These are phyloP conservation scores for Ruditapes philippinarum DNA, from an alignment of 1,140 invertebrate species.

Conservation along the genomic window DNA sequence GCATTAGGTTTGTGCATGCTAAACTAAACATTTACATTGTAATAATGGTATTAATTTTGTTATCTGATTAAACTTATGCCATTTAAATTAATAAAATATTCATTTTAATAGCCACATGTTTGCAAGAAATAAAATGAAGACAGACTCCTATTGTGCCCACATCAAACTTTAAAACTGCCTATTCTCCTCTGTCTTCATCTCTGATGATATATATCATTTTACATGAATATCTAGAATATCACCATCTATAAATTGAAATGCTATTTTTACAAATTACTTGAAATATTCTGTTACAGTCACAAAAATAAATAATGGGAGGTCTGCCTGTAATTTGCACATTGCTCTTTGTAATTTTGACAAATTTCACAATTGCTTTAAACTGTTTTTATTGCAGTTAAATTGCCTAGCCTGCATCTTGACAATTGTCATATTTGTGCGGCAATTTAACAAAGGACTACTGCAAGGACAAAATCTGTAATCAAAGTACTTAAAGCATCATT, in stretches of 20 bases:
- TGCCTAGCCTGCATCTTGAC: neutral
- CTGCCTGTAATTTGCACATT: neutral
- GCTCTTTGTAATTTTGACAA: constrained; percentile 24
- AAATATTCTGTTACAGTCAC: neutral
- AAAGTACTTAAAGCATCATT: neutral
- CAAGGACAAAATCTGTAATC: neutral
- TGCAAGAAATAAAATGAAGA: too few relatives aligned
- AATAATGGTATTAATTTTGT: too few relatives aligned
- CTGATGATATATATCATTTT: too few relatives aligned
- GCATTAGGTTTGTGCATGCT: too few relatives aligned
- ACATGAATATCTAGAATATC: neutral
- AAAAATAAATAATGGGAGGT: neutral
- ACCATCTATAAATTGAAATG: neutral
- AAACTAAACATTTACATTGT: too few relatives aligned
- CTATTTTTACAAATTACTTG: neutral
- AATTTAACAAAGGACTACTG: neutral
- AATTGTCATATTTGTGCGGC: neutral
- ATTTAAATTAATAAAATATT: too few relatives aligned
- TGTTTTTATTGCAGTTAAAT: constrained; percentile 8
- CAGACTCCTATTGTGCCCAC: too few relatives aligned
- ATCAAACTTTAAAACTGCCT: too few relatives aligned
- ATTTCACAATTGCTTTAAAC: neutral
- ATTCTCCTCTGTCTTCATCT: too few relatives aligned
- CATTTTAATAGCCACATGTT: too few relatives aligned
- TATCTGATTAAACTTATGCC: too few relatives aligned